Conservation (phyloP, 1,140 invertebrate species). For the Aphis craccivora region DNA sequence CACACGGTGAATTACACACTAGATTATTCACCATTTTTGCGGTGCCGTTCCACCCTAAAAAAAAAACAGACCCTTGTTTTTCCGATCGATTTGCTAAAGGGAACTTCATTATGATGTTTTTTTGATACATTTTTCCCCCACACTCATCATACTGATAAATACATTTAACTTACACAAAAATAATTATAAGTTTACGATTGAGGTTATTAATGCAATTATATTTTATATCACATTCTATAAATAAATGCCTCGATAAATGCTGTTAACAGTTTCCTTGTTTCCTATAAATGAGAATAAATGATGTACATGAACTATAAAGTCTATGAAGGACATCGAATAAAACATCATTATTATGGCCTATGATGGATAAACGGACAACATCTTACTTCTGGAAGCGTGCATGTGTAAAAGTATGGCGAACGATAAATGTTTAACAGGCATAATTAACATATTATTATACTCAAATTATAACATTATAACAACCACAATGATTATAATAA, state of each 20-base stretch:
- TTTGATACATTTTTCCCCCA: neutral
- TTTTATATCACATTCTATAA: neutral
- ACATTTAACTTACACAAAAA: neutral
- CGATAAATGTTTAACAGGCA: neutral
- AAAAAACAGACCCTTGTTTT: neutral
- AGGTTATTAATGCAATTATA: too few relatives aligned
- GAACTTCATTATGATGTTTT: neutral
- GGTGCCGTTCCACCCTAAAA: neutral
- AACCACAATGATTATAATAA: neutral
- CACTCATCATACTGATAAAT: neutral
- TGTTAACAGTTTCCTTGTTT: neutral
- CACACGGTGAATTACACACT: neutral
- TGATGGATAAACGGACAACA: too few relatives aligned
- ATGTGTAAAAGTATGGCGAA: neutral
- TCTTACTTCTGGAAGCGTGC: neutral
- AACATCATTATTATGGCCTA: neutral
- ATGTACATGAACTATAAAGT: neutral
- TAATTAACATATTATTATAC: neutral
- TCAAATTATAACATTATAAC: neutral
- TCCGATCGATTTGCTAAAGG: neutral
- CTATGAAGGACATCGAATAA: neutral
- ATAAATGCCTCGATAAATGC: neutral
- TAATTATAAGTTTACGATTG: neutral
- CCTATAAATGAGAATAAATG: neutral
- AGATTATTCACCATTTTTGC: slow-evolving; percentile 43